A percentile compares a stretch with the other conserved stretches of the same genome.
Conservation (phyloP, 1,140 invertebrate species). For the Euura lappo region DNA sequence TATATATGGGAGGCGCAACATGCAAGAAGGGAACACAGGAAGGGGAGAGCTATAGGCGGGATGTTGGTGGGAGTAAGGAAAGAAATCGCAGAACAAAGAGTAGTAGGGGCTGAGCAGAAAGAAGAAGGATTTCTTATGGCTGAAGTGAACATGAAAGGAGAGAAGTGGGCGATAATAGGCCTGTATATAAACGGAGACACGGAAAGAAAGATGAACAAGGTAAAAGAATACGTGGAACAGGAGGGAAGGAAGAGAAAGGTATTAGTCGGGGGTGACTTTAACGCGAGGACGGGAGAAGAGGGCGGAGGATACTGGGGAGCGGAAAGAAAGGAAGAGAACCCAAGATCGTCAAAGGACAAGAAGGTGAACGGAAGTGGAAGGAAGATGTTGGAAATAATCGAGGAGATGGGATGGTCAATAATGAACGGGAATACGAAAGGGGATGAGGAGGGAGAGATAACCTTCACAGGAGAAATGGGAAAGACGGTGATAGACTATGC, state of each 20-base stretch:
- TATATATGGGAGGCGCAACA: too few relatives aligned
- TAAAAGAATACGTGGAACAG: constrained; percentile 31
- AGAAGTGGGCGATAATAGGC: neutral
- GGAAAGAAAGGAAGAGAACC: neutral
- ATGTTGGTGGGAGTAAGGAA: too few relatives aligned
- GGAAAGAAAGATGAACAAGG: neutral
- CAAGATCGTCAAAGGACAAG: neutral
- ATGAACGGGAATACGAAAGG: constrained; percentile 24
- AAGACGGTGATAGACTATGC: constrained; percentile 29
- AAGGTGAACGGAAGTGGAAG: constrained; percentile 11
- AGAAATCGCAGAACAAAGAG: too few relatives aligned
- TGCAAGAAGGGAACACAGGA: too few relatives aligned
- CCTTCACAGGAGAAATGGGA: constrained; percentile 23
- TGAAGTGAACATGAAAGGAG: too few relatives aligned
- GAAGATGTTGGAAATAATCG: constrained; percentile 10
- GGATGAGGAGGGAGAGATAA: constrained; percentile 30
- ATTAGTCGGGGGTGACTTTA: constrained; percentile 42
- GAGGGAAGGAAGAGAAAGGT: constrained; percentile 40
- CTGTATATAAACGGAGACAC: neutral
- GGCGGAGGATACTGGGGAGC: neutral
- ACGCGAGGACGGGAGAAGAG: constrained; percentile 26
- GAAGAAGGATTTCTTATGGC: too few relatives aligned
- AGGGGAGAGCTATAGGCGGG: too few relatives aligned
- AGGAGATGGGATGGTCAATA: constrained; percentile 19
- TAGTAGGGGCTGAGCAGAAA: too few relatives aligned